phyloP scores from a whole-genome alignment of 2,113 vertebrate genomes.

The Agelaius tricolor region DNA sequence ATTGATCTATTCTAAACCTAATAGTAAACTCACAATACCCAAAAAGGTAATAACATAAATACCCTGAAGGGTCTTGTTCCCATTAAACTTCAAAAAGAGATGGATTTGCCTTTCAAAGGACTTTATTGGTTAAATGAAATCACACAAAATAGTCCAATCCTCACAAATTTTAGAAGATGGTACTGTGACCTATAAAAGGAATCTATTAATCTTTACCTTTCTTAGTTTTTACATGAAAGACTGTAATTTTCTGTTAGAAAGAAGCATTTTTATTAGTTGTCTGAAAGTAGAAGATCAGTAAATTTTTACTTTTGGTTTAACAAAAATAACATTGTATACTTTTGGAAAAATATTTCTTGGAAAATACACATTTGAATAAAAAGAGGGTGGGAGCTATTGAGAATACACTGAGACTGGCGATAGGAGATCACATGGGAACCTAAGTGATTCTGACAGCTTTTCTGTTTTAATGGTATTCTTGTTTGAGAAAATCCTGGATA shows the following conservation, averaged over 20 bases:
- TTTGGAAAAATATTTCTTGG: not conserved
- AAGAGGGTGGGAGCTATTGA: rapidly evolving
- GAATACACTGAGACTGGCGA: not conserved
- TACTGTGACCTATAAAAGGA: not conserved
- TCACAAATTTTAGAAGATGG: not conserved
- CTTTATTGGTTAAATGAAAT: not conserved
- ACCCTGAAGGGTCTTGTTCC: not conserved
- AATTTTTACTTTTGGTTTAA: not conserved
- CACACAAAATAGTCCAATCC: not conserved
- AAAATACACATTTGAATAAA: not conserved
- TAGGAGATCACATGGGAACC: not conserved
- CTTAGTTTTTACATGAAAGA: not conserved
- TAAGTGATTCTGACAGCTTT: not conserved
- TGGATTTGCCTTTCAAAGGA: not conserved
- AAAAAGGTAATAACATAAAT: not conserved
- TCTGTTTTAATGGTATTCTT: not conserved
- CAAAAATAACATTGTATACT: not conserved
- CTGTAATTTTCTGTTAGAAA: not conserved
- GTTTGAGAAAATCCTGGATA: not conserved
- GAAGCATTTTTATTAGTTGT: not conserved
- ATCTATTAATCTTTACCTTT: not conserved
- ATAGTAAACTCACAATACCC: not conserved
- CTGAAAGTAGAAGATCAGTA: not conserved
- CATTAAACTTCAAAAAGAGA: not conserved
- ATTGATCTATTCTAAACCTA: not conserved